phyloP scores from a whole-genome alignment of 2,888 invertebrate genomes.

The Smittia aterrima region DNA sequence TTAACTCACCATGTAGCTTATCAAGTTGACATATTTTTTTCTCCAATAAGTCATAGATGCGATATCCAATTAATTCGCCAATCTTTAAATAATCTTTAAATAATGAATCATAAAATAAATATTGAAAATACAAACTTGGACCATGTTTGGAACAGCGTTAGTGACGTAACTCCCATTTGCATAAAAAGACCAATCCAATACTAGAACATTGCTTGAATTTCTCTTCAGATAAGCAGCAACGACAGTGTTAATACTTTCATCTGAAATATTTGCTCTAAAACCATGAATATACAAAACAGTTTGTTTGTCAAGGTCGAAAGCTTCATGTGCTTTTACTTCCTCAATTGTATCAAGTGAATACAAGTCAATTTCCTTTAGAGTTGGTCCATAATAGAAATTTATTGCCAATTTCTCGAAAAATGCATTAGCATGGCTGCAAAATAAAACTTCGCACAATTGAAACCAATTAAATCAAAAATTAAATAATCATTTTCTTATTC shows the following conservation, averaged over 20 bases:
- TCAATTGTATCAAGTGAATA: constrained; percentile 44
- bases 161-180: constrained; percentile 57
- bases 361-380: not conserved
- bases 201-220: constrained; percentile 54
- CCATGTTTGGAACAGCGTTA: constrained; percentile 60
- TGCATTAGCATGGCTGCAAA: no score
- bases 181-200: constrained; percentile 59
- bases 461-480: no score
- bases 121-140: constrained; percentile 45
- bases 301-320: constrained; percentile 53
- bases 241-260: constrained; percentile 56
- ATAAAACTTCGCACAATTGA: no score
- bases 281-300: constrained; percentile 57
- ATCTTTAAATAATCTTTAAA: not conserved
- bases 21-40: constrained; percentile 48
- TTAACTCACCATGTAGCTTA: constrained; percentile 46
- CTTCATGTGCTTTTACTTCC: constrained; percentile 51
- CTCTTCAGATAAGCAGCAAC: constrained; percentile 54
- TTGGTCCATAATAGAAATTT: not conserved
- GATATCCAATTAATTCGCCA: not conserved
- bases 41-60: not conserved
- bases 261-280: constrained; percentile 55
- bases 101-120: not conserved
- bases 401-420: not conserved
- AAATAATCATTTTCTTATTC: no score